Conservation (phyloP, 2,113 vertebrate species). For the Stercorarius parasiticus region DNA sequence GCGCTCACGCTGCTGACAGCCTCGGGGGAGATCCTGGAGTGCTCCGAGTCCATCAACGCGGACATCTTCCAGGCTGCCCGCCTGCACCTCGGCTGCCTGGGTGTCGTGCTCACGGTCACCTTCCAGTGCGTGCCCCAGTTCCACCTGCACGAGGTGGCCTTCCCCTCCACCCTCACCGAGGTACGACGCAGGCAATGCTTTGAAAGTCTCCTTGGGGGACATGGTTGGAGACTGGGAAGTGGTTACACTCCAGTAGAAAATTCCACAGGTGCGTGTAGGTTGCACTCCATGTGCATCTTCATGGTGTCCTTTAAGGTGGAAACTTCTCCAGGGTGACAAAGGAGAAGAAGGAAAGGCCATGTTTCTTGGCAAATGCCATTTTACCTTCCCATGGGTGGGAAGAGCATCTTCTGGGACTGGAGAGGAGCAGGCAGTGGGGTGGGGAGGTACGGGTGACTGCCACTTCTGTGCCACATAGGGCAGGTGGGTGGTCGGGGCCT, state of each 20-base stretch:
- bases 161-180: conserved; percentile 74
- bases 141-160: conserved; percentile 64
- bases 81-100: conserved; percentile 73
- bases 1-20: conserved; percentile 61
- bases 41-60: conserved; percentile 33
- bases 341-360: background rate
- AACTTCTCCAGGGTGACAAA: background rate
- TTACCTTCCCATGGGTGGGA: background rate
- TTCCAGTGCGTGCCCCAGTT: conserved; percentile 75
- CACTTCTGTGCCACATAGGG: background rate
- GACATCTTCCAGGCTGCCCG: conserved; percentile 68
- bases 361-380: background rate
- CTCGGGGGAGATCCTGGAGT: conserved; percentile 58
- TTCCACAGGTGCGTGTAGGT: too few relatives aligned
- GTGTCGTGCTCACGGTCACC: conserved; percentile 70
- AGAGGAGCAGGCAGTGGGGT: background rate
- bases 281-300: background rate
- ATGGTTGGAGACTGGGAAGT: background rate
- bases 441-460: background rate
- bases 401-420: background rate
- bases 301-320: background rate
- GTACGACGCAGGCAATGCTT: background rate
- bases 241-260: fast-evolving
- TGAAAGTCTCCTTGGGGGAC: background rate
- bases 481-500: background rate